Evolutionary conservation across 2,797 vertebrate genomes (phyloP), one percentile per base, ranked within the genome.

Genomic region (Gallirallus australis): DNA sequence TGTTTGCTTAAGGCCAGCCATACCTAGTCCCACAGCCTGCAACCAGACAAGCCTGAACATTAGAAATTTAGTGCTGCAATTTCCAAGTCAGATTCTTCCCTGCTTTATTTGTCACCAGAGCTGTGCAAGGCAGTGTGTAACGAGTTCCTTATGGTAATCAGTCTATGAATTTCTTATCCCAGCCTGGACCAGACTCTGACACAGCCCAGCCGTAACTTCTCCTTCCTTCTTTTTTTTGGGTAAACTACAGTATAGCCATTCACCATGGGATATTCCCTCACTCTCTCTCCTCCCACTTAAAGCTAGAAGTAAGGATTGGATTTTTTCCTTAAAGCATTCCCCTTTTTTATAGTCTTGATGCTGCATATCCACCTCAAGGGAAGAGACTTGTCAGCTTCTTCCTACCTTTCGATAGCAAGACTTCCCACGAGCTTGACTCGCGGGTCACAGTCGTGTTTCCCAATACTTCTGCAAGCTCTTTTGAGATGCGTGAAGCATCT

Each of bases 81-180:
- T 94, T 93, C 89, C 68, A 80, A 82, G 68, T 71, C 53, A 28
- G 60, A 37, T 61, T 95, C 85, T 89, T 70, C 39, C 50, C 16
- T 50, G 7, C 64, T 77, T 89, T 92, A 50, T 82, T 73, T 93
- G 71, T 64, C 45, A 50, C 28, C 1, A 9, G 28, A 40, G 65
- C 89, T 61, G 60, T 69, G 56, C 31, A 78, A 76, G 53, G 8
- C 81, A 60, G 17, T 0, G 7, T 56, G 45, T 47, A 85, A 89
- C 0, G 3, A 85, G 40, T 31, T 91, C 75, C 81, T 92, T 30
- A 40, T n/a, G 24, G 48, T 57, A 61, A 75, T 57, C 64, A 82
- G 45, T 12, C 52, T 48, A 11, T 20, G 77, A 53, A 75, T 57
- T 52, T 66, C 52, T 83, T 48, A 47, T 21, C 21, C 28, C 47